phyloP scores from a whole-genome alignment of 1,140 invertebrate species.

The Camponotus vicinus region DNA sequence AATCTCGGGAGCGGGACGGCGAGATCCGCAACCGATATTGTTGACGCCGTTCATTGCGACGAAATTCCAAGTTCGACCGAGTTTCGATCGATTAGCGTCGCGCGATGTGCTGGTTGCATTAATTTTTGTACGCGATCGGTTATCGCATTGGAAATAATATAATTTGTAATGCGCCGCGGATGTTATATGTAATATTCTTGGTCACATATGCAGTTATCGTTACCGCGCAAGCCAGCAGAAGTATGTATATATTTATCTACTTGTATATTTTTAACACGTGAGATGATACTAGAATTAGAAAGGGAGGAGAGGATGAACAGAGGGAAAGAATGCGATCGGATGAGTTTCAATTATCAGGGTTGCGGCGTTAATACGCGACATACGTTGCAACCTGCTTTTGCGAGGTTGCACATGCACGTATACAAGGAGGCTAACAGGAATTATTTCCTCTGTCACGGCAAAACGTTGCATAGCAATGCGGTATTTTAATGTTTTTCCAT shows the following conservation, averaged over 20 bases:
- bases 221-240: not conserved
- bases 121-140: slow-evolving; percentile 4
- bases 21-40: slow-evolving; percentile 48
- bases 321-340: slow-evolving; percentile 21
- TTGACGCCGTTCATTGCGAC: slow-evolving; percentile 24
- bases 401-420: not conserved
- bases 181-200: not conserved
- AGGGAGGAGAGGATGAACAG: too few relatives aligned
- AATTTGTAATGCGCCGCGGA: not conserved
- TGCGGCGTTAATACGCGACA: slow-evolving; percentile 28
- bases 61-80: slow-evolving; percentile 30
- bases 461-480: slow-evolving; percentile 54
- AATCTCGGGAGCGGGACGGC: slow-evolving; percentile 67
- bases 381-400: slow-evolving; percentile 13
- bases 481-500: slow-evolving; percentile 61
- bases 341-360: slow-evolving; percentile 14
- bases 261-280: slow-evolving; percentile 23
- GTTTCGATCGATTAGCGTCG: slow-evolving; percentile 6
- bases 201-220: not conserved
- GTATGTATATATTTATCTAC: slow-evolving; percentile 15
- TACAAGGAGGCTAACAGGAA: slow-evolving; percentile 49
- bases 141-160: slow-evolving; percentile 16
- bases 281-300: slow-evolving; percentile 2
- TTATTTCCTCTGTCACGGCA: slow-evolving; percentile 52
- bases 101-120: not conserved